Evolutionary conservation across 2,113 vertebrate genomes (phyloP), one percentile per base, ranked within the genome.

Genomic region (Odontesthes bonariensis): DNA sequence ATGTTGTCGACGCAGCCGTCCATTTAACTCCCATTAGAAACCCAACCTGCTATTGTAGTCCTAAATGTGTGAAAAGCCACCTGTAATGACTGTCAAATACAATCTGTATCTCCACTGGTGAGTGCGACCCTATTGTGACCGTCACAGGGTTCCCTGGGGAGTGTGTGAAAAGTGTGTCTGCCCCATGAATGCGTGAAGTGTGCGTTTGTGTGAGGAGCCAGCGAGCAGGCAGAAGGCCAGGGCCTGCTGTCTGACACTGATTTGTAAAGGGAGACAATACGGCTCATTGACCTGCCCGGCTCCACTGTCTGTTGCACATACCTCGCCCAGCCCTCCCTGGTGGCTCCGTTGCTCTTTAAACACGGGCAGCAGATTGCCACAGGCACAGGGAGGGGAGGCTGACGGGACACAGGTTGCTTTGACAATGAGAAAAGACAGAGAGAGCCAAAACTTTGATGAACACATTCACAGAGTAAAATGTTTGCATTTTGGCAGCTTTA

Each of bases 231-330:
- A 94, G 90, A 90, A 93, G 93, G 93, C 91, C 87, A 82, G 86
- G 79, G 76, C 62, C 91, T 89, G 93, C 75, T 92, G 92, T 94
- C 94, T 94, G 93, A 93, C 94, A 94, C 92, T 92, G 92, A 94
- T 94, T 92, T 94, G 93, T 93, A 93, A 93, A 92, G 73, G 84
- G 86, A 92, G 90, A 93, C 94, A 95, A 94, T 93, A 79, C 75
- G 84, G 76, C 91, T 93, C 92, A 92, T 92, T 94, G 93, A 92
- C 90, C 89, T 87, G 88, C 77, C 46, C 57, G 20, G 89, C 91
- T 92, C 84, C 90, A 89, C 93, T 93, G 94, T 94, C 93, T 95
- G 93, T 86, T 90, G 84, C 93, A 89, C 92, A 92, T 86, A 92
- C 90, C 75, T 89, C 82, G 35, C 62, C 83, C 79, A 6, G 78